Evolutionary conservation across 2,113 vertebrate species (phyloP).

Genomic region (Scomber scombrus): DNA sequence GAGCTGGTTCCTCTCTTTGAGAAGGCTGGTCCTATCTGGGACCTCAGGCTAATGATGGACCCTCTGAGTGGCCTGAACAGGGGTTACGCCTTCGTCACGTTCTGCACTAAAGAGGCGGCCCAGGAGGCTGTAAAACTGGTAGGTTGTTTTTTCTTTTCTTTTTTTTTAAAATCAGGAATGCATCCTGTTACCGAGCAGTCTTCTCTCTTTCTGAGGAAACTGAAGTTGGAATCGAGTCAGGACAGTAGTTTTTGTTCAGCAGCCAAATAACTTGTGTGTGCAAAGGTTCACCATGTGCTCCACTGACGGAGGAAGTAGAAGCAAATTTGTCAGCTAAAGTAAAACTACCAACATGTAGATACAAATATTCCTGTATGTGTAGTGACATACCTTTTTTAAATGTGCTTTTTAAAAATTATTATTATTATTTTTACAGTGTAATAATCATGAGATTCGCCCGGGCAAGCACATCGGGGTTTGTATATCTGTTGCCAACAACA

Average conservation of each 20-base stretch:
- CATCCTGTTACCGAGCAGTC: too few relatives aligned
- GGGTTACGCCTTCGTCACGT: slow-evolving; percentile 99
- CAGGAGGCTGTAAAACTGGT: slow-evolving; percentile 98
- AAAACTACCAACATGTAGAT: too few relatives aligned
- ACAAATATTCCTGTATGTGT: too few relatives aligned
- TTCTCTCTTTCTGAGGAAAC: background rate
- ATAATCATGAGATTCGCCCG: slow-evolving; percentile 98
- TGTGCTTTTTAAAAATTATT: background rate
- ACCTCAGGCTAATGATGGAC: slow-evolving; percentile 99
- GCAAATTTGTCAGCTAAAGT: too few relatives aligned
- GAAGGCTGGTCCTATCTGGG: slow-evolving; percentile 97
- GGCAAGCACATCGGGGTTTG: slow-evolving; percentile 99
- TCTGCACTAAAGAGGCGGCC: slow-evolving; percentile 98
- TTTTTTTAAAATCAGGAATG: too few relatives aligned
- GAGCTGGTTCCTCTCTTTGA: slow-evolving; percentile 98
- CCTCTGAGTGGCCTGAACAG: slow-evolving; percentile 96
- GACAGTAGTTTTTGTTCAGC: background rate
- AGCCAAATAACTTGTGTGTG: background rate
- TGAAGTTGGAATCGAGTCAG: background rate
- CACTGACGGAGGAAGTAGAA: too few relatives aligned
- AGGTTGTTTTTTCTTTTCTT: slow-evolving; percentile 64
- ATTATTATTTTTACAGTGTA: slow-evolving; percentile 87
- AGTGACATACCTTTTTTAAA: too few relatives aligned
- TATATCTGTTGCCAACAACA: slow-evolving; percentile 99
- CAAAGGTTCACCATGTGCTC: too few relatives aligned